Percentiles rank a stretch among this genome's conserved stretches.
These are phyloP conservation scores for Sebastes itinus DNA, from an alignment of 2,797 vertebrate genomes.

Conservation along the genomic window DNA sequence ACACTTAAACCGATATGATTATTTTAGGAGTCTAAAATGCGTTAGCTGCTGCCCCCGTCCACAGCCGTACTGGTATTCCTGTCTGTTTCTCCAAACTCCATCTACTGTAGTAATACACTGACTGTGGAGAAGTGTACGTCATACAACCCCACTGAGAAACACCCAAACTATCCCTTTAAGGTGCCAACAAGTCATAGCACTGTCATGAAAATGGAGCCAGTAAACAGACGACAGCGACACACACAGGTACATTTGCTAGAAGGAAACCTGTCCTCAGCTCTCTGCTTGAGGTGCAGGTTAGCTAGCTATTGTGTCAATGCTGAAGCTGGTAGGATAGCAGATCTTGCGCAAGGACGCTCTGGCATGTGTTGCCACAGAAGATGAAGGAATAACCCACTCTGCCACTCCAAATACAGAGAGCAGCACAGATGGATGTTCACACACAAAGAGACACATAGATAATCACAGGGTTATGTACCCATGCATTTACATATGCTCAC, in stretches of 20 bases:
- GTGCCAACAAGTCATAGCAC: neutral
- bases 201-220: neutral
- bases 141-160: neutral
- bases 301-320: neutral
- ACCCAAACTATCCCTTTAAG: neutral
- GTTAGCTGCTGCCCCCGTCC: no score
- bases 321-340: neutral
- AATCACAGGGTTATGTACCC: neutral
- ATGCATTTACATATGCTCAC: neutral
- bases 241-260: neutral
- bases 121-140: fast-evolving
- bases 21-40: no score
- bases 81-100: no score
- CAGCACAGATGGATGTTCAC: neutral
- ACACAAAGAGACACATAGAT: neutral
- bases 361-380: neutral
- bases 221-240: neutral
- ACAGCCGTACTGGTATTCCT: no score
- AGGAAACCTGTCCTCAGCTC: neutral
- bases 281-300: neutral
- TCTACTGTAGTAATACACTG: no score
- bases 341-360: neutral
- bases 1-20: no score
- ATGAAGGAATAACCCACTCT: neutral
- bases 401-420: neutral